A percentile compares a stretch with the other conserved stretches of the same genome.
Evolutionary conservation across 2,797 vertebrate genomes (phyloP).

Genomic region (Meda fulgida): DNA sequence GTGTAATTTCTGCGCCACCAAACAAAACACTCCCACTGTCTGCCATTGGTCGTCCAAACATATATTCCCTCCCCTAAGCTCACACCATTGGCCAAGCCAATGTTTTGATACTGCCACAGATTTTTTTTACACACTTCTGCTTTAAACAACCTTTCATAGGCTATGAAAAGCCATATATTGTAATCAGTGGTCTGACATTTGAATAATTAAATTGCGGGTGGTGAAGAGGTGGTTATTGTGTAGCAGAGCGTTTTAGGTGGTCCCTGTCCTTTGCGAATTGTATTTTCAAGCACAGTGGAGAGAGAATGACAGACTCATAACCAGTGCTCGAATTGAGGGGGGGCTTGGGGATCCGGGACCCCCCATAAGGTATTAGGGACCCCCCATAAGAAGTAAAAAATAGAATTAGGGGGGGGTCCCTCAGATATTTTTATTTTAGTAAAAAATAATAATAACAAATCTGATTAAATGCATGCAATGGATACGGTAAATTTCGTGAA

Average conservation of each 20-base stretch:
- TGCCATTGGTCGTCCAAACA: not conserved
- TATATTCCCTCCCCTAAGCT: not conserved
- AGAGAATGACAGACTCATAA: slow-evolving; percentile 69
- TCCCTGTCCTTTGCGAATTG: slow-evolving; percentile 45
- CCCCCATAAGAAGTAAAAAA: too few relatives aligned
- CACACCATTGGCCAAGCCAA: not conserved
- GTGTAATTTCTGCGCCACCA: slow-evolving; percentile 8
- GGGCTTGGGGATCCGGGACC: too few relatives aligned
- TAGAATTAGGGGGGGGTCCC: too few relatives aligned
- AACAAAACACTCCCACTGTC: not conserved
- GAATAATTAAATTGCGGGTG: slow-evolving; percentile 13
- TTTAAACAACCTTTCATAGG: not conserved
- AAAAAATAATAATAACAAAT: too few relatives aligned
- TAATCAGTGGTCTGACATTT: slow-evolving; percentile 1
- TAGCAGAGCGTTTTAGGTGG: slow-evolving; percentile 26
- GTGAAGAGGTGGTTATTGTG: slow-evolving; percentile 19
- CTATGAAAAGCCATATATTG: not conserved
- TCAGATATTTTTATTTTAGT: too few relatives aligned
- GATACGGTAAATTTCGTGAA: too few relatives aligned
- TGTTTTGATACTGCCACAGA: not conserved
- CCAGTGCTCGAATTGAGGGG: too few relatives aligned
- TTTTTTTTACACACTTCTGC: not conserved
- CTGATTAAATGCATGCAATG: too few relatives aligned
- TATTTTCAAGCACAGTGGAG: slow-evolving; percentile 48
- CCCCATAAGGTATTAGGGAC: too few relatives aligned